Evolutionary conservation across 2,888 invertebrate species (phyloP), one percentile per base, ranked within the genome.

Genomic region (Tinea trinotella): DNA sequence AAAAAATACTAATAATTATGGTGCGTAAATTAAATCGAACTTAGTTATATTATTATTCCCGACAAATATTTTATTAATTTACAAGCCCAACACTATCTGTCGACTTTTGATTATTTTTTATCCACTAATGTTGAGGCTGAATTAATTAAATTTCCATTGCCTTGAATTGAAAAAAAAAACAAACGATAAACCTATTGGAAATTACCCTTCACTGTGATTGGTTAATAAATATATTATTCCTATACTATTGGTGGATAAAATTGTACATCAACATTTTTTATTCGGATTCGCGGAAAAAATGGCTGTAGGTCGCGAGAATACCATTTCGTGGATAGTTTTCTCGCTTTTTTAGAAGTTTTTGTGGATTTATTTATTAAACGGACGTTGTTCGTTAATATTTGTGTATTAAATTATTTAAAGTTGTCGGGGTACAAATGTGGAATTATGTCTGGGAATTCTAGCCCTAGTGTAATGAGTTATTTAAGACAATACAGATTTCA

Each of bases 401-500:
- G 3, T 46, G 18, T 18, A 46, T 3, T 19, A 18, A 46, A 19
- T 46, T 10, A 46, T 18, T 46, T 1, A 9, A 46, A 46, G 3
- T 44, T 6, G 18, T 17, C 19, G 7, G 9, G 46, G 13, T 18
- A 10, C 19, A 46, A 17, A 19, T 46, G 15, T 19, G 10, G 19
- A 46, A 46, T 19, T 60, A 85, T 85, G 85, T 81, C 84, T 60
- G 78, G 84, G 64, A 74, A 74, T 62, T 76, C 75, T 62, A 89
- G 88, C 65, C 88, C 89, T 52, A 89, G 86, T 70, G 78, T 89
- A 62, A 76, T 90, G 67, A 89, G 88, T 72, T 88, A 90, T 74
- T 80, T 92, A 61, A 86, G 91, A 64, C 90, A 89, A 68, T 92
- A 91, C 70, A 88, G 91, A 66, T 90, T 91, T 73, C 90, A 91